Evolutionary conservation across 2,113 vertebrate genomes (phyloP).

Genomic region (Empidonax traillii): DNA sequence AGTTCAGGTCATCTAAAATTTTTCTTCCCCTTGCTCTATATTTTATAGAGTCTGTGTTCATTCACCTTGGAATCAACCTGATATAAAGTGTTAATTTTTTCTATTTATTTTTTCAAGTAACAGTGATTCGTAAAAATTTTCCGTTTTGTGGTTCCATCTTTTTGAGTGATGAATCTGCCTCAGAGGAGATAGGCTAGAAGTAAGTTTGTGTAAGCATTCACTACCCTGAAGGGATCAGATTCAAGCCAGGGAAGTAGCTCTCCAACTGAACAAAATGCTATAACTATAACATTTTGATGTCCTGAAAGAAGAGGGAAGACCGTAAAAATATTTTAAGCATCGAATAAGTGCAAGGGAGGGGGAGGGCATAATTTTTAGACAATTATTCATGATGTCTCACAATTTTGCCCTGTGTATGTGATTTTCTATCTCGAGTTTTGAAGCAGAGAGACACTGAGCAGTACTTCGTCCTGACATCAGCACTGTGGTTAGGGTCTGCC

Average conservation of each 20-base stretch:
- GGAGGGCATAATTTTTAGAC: not conserved
- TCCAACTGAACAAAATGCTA: not conserved
- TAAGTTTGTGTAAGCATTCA: not conserved
- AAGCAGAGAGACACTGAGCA: not conserved
- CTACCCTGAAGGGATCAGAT: not conserved
- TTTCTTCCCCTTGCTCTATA: not conserved
- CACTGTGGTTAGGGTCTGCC: fast-evolving
- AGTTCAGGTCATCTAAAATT: not conserved
- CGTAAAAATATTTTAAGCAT: not conserved
- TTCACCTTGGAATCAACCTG: not conserved
- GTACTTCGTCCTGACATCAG: too few relatives aligned
- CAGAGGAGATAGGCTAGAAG: not conserved
- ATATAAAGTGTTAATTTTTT: not conserved
- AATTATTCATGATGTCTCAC: not conserved
- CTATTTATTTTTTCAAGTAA: not conserved
- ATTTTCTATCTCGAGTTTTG: not conserved
- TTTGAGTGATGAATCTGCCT: not conserved
- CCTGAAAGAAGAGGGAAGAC: not conserved
- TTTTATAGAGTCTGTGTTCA: not conserved
- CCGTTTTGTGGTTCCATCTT: not conserved
- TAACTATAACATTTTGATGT: not conserved
- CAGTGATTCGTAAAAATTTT: not conserved
- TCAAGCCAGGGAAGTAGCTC: not conserved
- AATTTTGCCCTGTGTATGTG: not conserved
- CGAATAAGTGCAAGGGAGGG: not conserved